These are phyloP conservation scores for Apamea crenata DNA, from an alignment of 2,888 invertebrate genomes.

Conservation along the genomic window DNA sequence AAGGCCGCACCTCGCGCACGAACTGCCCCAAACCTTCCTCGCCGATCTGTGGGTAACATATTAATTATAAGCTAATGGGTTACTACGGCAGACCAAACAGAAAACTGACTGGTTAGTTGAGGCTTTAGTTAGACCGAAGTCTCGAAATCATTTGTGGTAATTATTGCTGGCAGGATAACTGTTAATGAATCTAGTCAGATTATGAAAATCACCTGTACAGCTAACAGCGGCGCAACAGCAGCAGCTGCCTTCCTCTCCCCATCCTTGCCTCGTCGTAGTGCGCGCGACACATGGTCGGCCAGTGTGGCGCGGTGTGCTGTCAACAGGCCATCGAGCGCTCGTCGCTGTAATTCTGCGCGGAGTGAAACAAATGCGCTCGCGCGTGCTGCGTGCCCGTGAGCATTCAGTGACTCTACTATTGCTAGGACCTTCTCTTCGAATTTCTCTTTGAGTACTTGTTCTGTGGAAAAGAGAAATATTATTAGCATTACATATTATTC, in stretches of 20 bases:
- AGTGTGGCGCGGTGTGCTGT: conserved; percentile 94
- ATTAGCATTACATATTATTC: neutral
- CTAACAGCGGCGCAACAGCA: conserved; percentile 94
- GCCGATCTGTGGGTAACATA: conserved; percentile 79
- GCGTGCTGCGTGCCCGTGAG: conserved; percentile 96
- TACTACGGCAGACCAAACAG: neutral
- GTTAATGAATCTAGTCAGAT: neutral
- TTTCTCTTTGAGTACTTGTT: conserved; percentile 90
- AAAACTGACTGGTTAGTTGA: too few species aligned
- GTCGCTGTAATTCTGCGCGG: conserved; percentile 94
- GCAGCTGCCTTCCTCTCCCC: conserved; percentile 96
- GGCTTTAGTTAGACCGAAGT: too few species aligned
- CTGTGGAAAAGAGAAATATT: conserved; percentile 72
- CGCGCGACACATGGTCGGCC: conserved; percentile 95
- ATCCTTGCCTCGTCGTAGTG: conserved; percentile 95
- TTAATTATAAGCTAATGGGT: neutral
- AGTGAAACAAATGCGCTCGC: conserved; percentile 93
- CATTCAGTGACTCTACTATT: conserved; percentile 95
- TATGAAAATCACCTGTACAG: conserved; percentile 93
- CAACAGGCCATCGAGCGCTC: conserved; percentile 94
- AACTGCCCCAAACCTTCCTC: conserved; percentile 92
- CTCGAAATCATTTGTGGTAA: neutral
- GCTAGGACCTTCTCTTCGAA: conserved; percentile 97
- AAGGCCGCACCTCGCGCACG: conserved; percentile 93
- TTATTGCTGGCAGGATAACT: neutral